Conservation (phyloP, 2,888 invertebrate species). For the Alcis repandata region DNA sequence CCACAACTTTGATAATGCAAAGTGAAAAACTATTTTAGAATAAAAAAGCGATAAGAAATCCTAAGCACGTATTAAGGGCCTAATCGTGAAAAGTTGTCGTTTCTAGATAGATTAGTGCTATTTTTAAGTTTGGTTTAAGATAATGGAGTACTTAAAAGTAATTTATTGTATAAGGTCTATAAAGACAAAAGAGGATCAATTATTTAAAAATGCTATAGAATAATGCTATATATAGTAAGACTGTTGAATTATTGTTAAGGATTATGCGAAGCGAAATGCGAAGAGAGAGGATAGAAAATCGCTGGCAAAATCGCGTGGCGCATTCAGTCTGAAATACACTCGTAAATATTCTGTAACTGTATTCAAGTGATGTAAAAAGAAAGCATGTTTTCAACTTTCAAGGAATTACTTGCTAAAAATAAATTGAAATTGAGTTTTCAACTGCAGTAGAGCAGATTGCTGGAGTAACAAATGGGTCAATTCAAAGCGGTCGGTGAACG, state of each 20-base stretch:
- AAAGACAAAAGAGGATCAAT: too few species aligned
- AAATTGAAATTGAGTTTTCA: constrained; percentile 35
- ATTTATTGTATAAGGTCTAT: background rate
- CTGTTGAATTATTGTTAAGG: too few species aligned
- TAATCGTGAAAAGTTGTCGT: constrained; percentile 12
- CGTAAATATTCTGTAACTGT: background rate
- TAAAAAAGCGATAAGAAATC: constrained; percentile 26
- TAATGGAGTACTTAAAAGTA: constrained; percentile 9
- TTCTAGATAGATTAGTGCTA: constrained; percentile 9
- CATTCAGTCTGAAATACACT: background rate
- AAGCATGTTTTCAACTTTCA: constrained; percentile 1
- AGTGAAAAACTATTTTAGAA: constrained; percentile 29
- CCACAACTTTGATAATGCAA: constrained; percentile 38
- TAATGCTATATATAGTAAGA: too few species aligned
- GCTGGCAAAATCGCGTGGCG: too few species aligned
- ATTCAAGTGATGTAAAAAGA: background rate
- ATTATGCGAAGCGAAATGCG: too few species aligned
- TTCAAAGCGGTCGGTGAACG: constrained; percentile 51
- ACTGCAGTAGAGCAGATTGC: constrained; percentile 53
- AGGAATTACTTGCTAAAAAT: constrained; percentile 1
- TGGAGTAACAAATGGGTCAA: constrained; percentile 63
- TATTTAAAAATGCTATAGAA: too few species aligned
- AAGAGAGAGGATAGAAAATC: too few species aligned
- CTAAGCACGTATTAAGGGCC: constrained; percentile 27
- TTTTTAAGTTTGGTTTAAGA: background rate